Percentiles rank a stretch among this genome's conserved stretches.
phyloP scores from a whole-genome alignment of 1,140 invertebrate genomes.

The Metaphire vulgaris region DNA sequence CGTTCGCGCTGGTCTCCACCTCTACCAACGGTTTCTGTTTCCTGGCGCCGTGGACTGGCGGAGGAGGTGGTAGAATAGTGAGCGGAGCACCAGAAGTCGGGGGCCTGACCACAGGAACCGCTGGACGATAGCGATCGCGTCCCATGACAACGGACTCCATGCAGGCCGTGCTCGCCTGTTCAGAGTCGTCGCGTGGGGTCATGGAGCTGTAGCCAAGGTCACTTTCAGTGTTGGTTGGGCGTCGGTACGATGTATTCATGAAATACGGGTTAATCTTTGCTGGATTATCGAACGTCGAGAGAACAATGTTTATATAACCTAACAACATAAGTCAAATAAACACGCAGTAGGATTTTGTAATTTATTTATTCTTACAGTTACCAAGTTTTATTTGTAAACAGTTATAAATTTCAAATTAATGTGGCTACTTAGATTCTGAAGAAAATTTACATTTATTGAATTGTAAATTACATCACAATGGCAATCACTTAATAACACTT shows the following conservation, averaged over 20 bases:
- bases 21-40: conserved; percentile 36
- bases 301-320: conserved; percentile 51
- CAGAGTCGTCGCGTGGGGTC: conserved; percentile 82
- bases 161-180: conserved; percentile 56
- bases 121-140: conserved; percentile 50
- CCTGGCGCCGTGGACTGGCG: conserved; percentile 31
- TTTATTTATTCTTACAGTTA: too few species aligned
- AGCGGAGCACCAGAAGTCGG: conserved; percentile 27
- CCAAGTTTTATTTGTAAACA: too few species aligned
- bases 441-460: too few species aligned
- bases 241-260: conserved; percentile 70
- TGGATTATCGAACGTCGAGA: conserved; percentile 51
- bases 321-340: too few species aligned
- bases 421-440: too few species aligned
- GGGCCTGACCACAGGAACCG: background rate
- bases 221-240: conserved; percentile 66
- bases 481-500: too few species aligned
- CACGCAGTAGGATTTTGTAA: too few species aligned
- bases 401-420: too few species aligned
- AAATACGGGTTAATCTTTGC: conserved; percentile 75
- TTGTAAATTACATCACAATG: too few species aligned
- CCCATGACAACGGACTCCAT: conserved; percentile 58
- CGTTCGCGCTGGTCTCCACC: conserved; percentile 44
- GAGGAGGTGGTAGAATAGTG: conserved; percentile 41
- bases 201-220: conserved; percentile 92